Evolutionary conservation across 2,113 vertebrate genomes (phyloP), one percentile per base, ranked within the genome.

Genomic region (Leptobrachium ailaonicum): DNA sequence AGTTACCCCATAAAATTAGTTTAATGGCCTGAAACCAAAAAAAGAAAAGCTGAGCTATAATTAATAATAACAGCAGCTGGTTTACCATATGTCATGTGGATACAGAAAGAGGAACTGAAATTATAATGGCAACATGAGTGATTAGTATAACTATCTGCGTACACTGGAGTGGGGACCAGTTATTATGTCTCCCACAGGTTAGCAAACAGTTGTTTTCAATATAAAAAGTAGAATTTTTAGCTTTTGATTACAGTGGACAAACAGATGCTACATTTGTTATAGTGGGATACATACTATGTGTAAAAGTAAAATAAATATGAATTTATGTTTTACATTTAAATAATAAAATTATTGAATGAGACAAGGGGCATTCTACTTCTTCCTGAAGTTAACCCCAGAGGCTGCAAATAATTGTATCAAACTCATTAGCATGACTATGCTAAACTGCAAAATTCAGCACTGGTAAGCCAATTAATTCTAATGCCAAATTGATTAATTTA

Each of bases 41-140:
- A 13, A 69, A 53, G 53, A 71, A 9, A 13, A 64, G 62, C 67
- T 63, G 54, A 62, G 67, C 50, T 63, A 71, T 71, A 78, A 78
- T 78, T 78, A 78, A 78, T 78, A 63, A 41, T 40, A 42, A n/a
- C n/a, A 78, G 50, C 76, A 78, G 53, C 67, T 78, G 76, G 41
- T 63, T 70, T 40, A 47, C 43, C 67, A 78, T 78, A 78, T 78
- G 76, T 41, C 20, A 50, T 78, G 76, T 71, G 76, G 42, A 71
- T 63, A 78, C 76, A 14, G 42, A 70, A 53, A 6, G 32, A 47
- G 76, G 44, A 78, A 47, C 20, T 62, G 67, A 78, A 42, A 78
- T 45, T 71, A 71, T 41, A 67, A 71, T 78, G 20, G 54, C 69
- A 71, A 78, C 41, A 78, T 78, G 76, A 78, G 54, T 63, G 76